Evolutionary conservation across 2,797 vertebrate species (phyloP).

Genomic region (Acipenser transmontanus): DNA sequence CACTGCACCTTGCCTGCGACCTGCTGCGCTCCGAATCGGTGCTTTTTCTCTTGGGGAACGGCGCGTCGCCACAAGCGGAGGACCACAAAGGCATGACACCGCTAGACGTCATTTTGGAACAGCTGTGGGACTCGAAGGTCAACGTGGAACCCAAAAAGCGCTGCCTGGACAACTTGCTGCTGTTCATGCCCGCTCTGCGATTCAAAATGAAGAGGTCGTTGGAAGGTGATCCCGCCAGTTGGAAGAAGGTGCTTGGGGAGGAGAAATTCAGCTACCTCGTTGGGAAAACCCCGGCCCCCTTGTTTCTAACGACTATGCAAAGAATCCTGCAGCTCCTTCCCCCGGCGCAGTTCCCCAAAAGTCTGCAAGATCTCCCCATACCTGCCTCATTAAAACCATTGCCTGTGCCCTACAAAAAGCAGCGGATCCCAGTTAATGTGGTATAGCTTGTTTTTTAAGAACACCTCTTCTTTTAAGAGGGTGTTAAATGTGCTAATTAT

Average conservation of each 20-base stretch:
- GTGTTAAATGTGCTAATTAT: not conserved
- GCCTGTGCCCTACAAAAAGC: conserved; percentile 47
- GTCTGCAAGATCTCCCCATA: conserved; percentile 74
- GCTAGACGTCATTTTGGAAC: conserved; percentile 68
- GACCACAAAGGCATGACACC: conserved; percentile 71
- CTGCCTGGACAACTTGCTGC: conserved; percentile 72
- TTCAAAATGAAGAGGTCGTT: conserved; percentile 67
- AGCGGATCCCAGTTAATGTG: conserved; percentile 23
- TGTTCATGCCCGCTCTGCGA: conserved; percentile 65
- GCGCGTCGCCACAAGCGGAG: conserved; percentile 63
- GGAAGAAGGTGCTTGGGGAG: conserved; percentile 66
- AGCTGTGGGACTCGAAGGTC: conserved; percentile 61
- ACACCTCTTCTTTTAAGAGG: no score
- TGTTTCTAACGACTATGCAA: conserved; percentile 74
- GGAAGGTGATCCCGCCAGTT: conserved; percentile 54
- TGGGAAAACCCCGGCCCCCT: conserved; percentile 62
- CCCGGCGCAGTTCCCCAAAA: conserved; percentile 63
- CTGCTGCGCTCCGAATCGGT: conserved; percentile 69
- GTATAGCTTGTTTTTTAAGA: not conserved
- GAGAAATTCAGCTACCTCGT: conserved; percentile 66
- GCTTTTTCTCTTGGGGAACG: conserved; percentile 67
- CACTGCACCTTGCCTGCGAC: conserved; percentile 76
- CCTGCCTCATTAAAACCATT: conserved; percentile 71
- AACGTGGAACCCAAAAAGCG: conserved; percentile 54
- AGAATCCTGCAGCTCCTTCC: conserved; percentile 67